phyloP scores from a whole-genome alignment of 1,140 invertebrate genomes.

The Pentalonia nigronervosa region DNA sequence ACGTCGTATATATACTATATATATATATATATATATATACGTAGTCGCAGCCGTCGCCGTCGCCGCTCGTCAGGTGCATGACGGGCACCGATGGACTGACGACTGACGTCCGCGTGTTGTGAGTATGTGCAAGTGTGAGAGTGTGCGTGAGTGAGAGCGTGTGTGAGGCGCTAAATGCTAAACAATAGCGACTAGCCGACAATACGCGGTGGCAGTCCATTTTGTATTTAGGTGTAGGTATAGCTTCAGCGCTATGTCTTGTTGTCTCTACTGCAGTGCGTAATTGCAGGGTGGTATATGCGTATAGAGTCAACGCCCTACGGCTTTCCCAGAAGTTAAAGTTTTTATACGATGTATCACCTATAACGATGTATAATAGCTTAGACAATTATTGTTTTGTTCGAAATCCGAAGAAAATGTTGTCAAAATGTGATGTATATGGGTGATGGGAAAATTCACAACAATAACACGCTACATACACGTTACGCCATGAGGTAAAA shows the following conservation, averaged over 20 bases:
- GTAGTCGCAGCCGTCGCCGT: background rate
- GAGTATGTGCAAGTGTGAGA: background rate
- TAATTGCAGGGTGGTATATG: background rate
- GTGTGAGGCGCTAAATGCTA: constrained; percentile 18
- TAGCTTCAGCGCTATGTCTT: background rate
- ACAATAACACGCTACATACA: too few relatives aligned
- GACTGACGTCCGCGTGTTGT: background rate
- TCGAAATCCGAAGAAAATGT: background rate
- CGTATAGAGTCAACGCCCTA: background rate
- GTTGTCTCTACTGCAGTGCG: background rate
- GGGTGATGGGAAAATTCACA: too few relatives aligned
- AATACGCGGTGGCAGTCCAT: background rate
- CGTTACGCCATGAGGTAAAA: too few relatives aligned
- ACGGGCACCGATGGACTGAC: constrained; percentile 22
- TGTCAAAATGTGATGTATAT: background rate
- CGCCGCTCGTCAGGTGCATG: constrained; percentile 19
- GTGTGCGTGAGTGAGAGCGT: too few relatives aligned
- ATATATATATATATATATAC: background rate
- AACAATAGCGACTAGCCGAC: background rate
- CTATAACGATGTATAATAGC: background rate
- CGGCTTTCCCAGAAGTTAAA: background rate
- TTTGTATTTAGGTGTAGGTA: background rate
- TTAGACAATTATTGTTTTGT: background rate
- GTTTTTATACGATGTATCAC: background rate
- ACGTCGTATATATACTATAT: background rate